Evolutionary conservation across 2,113 vertebrate species (phyloP), one percentile per base, ranked within the genome.

Genomic region (Anoura caudifer): DNA sequence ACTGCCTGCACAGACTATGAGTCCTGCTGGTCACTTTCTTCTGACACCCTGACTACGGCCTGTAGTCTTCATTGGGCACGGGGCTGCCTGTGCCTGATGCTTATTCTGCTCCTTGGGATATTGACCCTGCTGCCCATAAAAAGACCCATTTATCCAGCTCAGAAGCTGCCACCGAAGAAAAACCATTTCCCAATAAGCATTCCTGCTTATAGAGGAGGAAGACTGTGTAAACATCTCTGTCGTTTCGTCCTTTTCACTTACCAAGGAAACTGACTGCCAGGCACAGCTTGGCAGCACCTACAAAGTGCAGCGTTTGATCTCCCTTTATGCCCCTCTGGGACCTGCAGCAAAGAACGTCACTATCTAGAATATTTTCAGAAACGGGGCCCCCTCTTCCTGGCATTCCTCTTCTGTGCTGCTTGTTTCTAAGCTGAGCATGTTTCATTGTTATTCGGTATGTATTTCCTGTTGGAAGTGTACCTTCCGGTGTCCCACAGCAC

Each of bases 41-140:
- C 96, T 56, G 59, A 26, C 1, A 2, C 52, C 89, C 93, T 22
- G 79, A 95, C 67, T 67, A 22, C n/a, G 28, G 77, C 92, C 90
- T 15, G 9, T 70, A 54, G 95, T 94, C 94, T 67, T 75, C 70
- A 24, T 41, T 61, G 72, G 77, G 81, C 0, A 0, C 20, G 85
- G 85, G 19, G 33, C 77, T 67, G 38, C 17, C 3, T 79, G 85
- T 4, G 70, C 94, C 90, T 76, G 75, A 28, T 41, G 63, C 65
- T 91, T 61, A 82, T 88, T 86, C 88, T 33, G 0, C 75, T 77
- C 36, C 69, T 79, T 76, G 61, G 17, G 38, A 83, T 82, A 76
- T 79, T 96, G 86, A 94, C 89, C 91, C 20, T 36, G n/a, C 79
- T 67, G 75, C 92, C 87, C 87, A 92, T 88, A 82, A 85, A 91